phyloP scores from a whole-genome alignment of 2,888 invertebrate species.

The Yponomeuta cagnagella region DNA sequence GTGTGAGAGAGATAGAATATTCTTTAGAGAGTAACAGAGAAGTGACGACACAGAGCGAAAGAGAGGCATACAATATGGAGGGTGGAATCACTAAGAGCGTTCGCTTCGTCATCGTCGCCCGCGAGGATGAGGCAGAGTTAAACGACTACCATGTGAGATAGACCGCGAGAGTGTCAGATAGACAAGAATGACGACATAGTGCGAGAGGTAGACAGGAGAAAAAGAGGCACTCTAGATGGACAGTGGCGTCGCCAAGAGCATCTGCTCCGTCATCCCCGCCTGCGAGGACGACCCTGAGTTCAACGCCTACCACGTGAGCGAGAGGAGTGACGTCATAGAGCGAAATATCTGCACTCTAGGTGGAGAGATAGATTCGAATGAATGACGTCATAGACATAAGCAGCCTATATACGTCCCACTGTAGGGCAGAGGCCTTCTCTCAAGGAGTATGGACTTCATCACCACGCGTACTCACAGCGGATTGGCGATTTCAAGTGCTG shows the following conservation, averaged over 20 bases:
- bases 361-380: no score
- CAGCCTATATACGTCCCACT: no score
- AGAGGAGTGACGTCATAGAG: no score
- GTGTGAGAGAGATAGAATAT: no score
- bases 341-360: no score
- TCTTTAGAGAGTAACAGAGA: no score
- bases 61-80: slow-evolving; percentile 44
- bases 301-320: slow-evolving; percentile 86
- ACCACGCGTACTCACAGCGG: no score
- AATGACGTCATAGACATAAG: background rate
- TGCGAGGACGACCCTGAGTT: slow-evolving; percentile 78
- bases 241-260: slow-evolving; percentile 83
- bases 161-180: background rate
- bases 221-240: slow-evolving; percentile 87
- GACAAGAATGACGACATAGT: no score
- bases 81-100: slow-evolving; percentile 84
- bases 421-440: no score
- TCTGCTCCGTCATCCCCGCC: slow-evolving; percentile 79
- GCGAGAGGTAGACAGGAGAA: slow-evolving; percentile 74
- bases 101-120: slow-evolving; percentile 79
- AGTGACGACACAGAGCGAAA: no score
- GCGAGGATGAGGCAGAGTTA: slow-evolving; percentile 76
- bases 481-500: no score
- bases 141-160: slow-evolving; percentile 86
- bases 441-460: no score